Evolutionary conservation across 2,888 invertebrate species (phyloP), one percentile per base, ranked within the genome.

Genomic region (Drosophila algonquin): DNA sequence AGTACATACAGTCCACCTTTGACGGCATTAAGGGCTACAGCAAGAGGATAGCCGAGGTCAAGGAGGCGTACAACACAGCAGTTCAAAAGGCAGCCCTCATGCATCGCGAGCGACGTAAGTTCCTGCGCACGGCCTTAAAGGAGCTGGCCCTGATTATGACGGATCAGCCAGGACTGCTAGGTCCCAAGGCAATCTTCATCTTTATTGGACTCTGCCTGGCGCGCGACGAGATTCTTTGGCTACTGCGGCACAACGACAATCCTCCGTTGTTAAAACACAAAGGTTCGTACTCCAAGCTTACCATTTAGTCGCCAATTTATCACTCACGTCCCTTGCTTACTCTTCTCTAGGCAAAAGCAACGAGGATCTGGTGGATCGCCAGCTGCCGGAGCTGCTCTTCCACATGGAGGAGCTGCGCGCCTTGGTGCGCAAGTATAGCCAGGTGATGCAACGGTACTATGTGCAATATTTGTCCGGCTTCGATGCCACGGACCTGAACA

Each of bases 321-420:
- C 3, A 21, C 12, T 1, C 7, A 8, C n/a, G 10, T 6, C 8
- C 6, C 8, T 18, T 1, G 14, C 18, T 51, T 7, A 16, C 53
- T 74, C 10, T 18, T 74, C 10, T 18, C 44, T 40, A 90, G 90
- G 91, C n/a, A 91, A 91, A 65, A 95, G 96, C 14, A 95, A 96
- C n/a, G 98, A 98, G 92, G 98, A 98, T 92, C 93, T 99, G 62
- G 97, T 98, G 0, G 99, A 99, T 91, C 94, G 99, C 62, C 99
- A 99, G 91, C 93, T 99, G 50, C 99, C 99, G 1, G 99, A 99
- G 92, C 93, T 99, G 51, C 93, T 99, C 9, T 99, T 99, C 90
- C 98, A 99, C 90, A 99, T 99, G 96, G 98, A 99, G 91, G 99
- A 99, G 92, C 92, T 99, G 57, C 94, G 99, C 87, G 97, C 97